Percentiles rank a stretch among this genome's conserved stretches.
These are phyloP conservation scores for Phengaris alcon DNA, from an alignment of 2,888 invertebrate genomes.

Conservation along the genomic window DNA sequence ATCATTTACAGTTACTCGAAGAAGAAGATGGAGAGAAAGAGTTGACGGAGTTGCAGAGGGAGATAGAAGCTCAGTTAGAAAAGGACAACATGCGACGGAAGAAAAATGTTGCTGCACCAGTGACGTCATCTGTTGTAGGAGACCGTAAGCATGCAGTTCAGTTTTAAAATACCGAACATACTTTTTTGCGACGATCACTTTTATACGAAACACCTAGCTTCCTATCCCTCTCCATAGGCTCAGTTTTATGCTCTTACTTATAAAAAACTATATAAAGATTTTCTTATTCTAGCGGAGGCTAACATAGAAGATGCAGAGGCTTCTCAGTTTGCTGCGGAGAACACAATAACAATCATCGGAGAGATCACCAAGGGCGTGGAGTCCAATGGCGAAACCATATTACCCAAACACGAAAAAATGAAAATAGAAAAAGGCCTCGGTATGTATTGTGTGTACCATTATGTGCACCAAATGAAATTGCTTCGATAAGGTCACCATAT, in stretches of 20 bases:
- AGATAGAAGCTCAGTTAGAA: constrained; percentile 91
- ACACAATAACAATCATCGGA: constrained; percentile 63
- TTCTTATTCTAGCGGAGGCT: constrained; percentile 44
- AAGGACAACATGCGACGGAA: constrained; percentile 75
- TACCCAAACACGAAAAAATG: constrained; percentile 39
- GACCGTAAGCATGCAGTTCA: constrained; percentile 15
- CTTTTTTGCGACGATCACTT: too few species aligned
- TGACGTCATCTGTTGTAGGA: constrained; percentile 32
- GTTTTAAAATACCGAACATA: not conserved
- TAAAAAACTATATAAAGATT: too few species aligned
- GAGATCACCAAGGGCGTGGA: constrained; percentile 57
- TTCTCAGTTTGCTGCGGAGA: constrained; percentile 65
- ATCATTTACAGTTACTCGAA: constrained; percentile 68
- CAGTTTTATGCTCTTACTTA: too few species aligned
- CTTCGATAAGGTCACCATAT: too few species aligned
- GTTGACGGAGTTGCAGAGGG: constrained; percentile 88
- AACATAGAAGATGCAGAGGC: constrained; percentile 62
- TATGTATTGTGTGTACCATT: constrained; percentile 39
- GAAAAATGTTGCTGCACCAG: constrained; percentile 34
- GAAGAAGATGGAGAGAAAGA: constrained; percentile 82
- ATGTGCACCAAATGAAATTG: too few species aligned
- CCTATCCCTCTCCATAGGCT: too few species aligned
- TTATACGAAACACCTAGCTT: too few species aligned
- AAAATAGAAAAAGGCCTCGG: constrained; percentile 62
- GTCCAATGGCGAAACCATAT: constrained; percentile 37